Conservation (phyloP, 2,797 vertebrate species). For the Coreius guichenoti region DNA sequence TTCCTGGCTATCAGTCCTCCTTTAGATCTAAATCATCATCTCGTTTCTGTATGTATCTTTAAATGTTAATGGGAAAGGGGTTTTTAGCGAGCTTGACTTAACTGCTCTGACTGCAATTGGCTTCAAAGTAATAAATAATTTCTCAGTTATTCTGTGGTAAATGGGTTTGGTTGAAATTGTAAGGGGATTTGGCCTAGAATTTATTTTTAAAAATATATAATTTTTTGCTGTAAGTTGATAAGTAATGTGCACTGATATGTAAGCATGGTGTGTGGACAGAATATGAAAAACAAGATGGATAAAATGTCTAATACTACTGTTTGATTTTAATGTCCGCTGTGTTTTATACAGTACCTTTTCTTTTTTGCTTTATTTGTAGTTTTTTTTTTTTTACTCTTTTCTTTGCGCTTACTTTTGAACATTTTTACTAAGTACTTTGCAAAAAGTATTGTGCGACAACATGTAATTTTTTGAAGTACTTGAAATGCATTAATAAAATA, state of each 20-base stretch:
- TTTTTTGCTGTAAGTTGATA: slow-evolving; percentile 75
- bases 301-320: slow-evolving; percentile 89
- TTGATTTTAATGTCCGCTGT: slow-evolving; percentile 88
- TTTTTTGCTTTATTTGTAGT: slow-evolving; percentile 65
- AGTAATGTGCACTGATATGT: slow-evolving; percentile 90
- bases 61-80: slow-evolving; percentile 82
- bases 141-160: slow-evolving; percentile 81
- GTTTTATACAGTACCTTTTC: slow-evolving; percentile 90
- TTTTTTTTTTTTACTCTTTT: slow-evolving; percentile 72
- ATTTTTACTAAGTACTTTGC: slow-evolving; percentile 86
- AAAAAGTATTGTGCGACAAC: slow-evolving; percentile 86
- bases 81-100: slow-evolving; percentile 78
- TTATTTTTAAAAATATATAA: slow-evolving; percentile 60
- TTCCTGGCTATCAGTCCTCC: slow-evolving; percentile 64
- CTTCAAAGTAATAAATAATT: slow-evolving; percentile 73
- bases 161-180: slow-evolving; percentile 72
- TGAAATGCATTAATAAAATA: slow-evolving; percentile 97
- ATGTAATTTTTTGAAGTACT: slow-evolving; percentile 91
- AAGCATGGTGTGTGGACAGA: slow-evolving; percentile 68
- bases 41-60: slow-evolving; percentile 76
- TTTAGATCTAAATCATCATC: not conserved
- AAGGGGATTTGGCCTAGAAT: slow-evolving; percentile 65
- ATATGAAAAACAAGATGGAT: slow-evolving; percentile 76
- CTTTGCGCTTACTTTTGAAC: slow-evolving; percentile 84
- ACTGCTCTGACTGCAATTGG: slow-evolving; percentile 76